Percentiles rank a stretch among this genome's conserved stretches.
Conservation (phyloP, 2,888 invertebrate genomes). For the Idaea straminata region DNA sequence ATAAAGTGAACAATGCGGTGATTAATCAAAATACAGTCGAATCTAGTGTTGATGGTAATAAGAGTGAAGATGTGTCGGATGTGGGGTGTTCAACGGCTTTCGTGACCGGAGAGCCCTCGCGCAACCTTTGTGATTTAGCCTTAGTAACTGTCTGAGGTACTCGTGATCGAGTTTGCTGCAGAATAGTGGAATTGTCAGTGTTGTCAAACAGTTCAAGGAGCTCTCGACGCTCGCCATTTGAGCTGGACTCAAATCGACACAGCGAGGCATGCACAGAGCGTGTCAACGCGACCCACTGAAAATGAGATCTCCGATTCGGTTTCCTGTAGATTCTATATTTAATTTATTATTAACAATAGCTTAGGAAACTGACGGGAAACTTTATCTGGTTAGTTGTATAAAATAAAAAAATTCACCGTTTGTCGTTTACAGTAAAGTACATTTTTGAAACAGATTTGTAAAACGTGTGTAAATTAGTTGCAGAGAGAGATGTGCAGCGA, state of each 20-base stretch:
- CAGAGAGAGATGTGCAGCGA: conserved; percentile 47
- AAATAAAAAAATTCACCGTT: conserved; percentile 57
- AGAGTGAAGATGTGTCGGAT: conserved; percentile 63
- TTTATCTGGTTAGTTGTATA: conserved; percentile 63
- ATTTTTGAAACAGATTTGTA: conserved; percentile 2
- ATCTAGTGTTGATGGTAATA: conserved; percentile 59
- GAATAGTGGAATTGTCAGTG: conserved; percentile 53
- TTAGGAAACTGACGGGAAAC: conserved; percentile 70
- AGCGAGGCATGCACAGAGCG: conserved; percentile 72
- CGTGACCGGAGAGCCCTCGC: conserved; percentile 55
- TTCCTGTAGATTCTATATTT: conserved; percentile 78
- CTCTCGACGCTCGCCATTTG: conserved; percentile 70
- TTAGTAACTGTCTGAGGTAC: conserved; percentile 75
- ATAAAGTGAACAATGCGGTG: conserved; percentile 71
- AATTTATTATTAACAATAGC: conserved; percentile 79
- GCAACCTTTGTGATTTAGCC: conserved; percentile 78
- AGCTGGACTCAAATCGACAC: conserved; percentile 77
- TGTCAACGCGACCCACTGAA: conserved; percentile 64
- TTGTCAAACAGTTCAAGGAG: conserved; percentile 56
- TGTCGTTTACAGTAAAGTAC: conserved; percentile 29
- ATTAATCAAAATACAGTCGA: conserved; percentile 55
- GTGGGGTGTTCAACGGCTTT: conserved; percentile 58
- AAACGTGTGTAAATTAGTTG: conserved; percentile 27
- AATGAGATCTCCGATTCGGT: conserved; percentile 79
- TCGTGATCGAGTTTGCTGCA: conserved; percentile 56